Base-by-base conservation (phyloP, 2,888 invertebrate species). In the Melipona beecheii region DNA sequence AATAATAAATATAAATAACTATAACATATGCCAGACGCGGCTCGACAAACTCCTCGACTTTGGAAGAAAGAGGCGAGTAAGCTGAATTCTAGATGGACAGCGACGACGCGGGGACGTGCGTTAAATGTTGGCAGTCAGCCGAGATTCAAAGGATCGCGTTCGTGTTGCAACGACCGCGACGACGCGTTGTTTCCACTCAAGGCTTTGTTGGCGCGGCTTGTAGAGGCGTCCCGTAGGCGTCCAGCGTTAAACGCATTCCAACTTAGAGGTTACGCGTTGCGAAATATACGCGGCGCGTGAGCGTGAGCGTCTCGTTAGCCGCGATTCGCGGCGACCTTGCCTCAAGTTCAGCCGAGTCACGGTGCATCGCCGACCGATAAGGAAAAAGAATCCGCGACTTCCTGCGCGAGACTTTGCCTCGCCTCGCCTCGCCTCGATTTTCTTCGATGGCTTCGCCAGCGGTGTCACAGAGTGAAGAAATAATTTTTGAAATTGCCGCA, bases 191-290 rank as follows among this genome's bases (percentile, higher is more conserved):
- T 93, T 93, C 94, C 93, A 17, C 17, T 93, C 94, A 94, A 94
- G 94, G 94, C 92, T 91, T 91, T 43, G 43, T 91, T 91, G 92
- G 90, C 91, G 91, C 88, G 89, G 88, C 89, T 9, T 86, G 66
- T 89, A 91, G 92, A 93, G 93, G 93, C 93, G 93, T 94, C 93
- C 93, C 93, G 94, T 94, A 94, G 94, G 94, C 94, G 94, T 94
- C 89, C 90, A 93, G 92, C 93, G 94, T 94, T 94, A 93, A 94
- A 94, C 93, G 94, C 94, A 94, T 94, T 94, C 94, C 94, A 93
- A 87, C 93, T 93, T 92, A 93, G 93, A 94, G 94, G 94, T 93
- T 94, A 92, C 89, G 90, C 87, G 91, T 93, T 93, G 92, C 93
- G 92, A 93, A 93, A 93, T 83, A 93, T 83, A 43, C 88, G 86